Evolutionary conservation across 2,113 vertebrate genomes (phyloP).

Genomic region (Oryzias javanicus): DNA sequence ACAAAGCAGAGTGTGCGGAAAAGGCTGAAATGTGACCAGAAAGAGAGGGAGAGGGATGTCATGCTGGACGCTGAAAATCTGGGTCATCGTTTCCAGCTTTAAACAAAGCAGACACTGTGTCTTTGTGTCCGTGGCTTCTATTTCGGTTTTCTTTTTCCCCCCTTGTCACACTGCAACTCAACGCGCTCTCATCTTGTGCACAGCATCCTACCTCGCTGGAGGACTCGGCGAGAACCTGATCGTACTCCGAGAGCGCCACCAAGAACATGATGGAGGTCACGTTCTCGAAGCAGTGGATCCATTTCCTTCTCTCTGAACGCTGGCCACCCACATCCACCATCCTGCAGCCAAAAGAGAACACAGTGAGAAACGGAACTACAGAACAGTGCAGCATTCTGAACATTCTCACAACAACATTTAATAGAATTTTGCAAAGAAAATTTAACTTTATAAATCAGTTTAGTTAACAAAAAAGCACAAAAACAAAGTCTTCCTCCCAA

Average conservation of each 20-base stretch:
- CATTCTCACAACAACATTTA: too few relatives aligned
- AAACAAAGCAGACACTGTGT: conserved; percentile 43
- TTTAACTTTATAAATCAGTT: too few relatives aligned
- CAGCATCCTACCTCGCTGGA: conserved; percentile 79
- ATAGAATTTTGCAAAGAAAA: too few relatives aligned
- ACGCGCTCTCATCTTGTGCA: conserved; percentile 1
- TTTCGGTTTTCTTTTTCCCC: neutral
- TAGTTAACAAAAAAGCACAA: too few relatives aligned
- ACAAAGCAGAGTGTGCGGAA: neutral
- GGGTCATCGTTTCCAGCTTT: conserved; percentile 47
- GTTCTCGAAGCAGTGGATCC: conserved; percentile 80
- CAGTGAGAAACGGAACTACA: too few relatives aligned
- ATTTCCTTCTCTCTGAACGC: conserved; percentile 84
- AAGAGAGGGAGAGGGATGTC: neutral
- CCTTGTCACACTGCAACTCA: neutral
- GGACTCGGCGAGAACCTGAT: conserved; percentile 88
- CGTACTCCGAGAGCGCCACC: conserved; percentile 89
- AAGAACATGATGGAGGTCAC: conserved; percentile 81
- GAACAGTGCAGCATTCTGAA: too few relatives aligned
- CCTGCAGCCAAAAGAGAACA: conserved; percentile 38
- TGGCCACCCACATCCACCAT: conserved; percentile 92
- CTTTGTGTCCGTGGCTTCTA: conserved; percentile 15
- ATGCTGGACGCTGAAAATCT: conserved; percentile 36
- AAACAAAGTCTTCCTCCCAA: too few relatives aligned
- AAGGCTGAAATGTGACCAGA: conserved; percentile 9